Conservation (phyloP, 2,888 invertebrate species). For the Dryocosmus kuriphilus region DNA sequence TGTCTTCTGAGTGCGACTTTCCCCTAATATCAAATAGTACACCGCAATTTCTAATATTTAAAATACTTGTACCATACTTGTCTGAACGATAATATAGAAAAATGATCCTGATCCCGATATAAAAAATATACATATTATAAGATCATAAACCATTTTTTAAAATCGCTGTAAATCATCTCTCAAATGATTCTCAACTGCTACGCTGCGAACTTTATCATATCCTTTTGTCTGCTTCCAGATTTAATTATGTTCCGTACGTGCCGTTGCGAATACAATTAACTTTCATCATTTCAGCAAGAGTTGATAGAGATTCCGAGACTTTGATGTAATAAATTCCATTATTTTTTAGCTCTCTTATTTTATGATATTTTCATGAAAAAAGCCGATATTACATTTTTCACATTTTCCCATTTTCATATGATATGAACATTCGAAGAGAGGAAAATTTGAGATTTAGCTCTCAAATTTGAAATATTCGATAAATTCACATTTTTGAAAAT, state of each 20-base stretch:
- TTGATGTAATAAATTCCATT: constrained; percentile 8
- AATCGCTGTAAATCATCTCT: not conserved
- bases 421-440: too few relatives aligned
- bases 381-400: not conserved
- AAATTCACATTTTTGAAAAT: not conserved
- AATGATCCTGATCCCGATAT: not conserved
- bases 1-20: too few relatives aligned
- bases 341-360: not conserved
- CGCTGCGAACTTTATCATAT: not conserved
- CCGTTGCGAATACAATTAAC: not conserved
- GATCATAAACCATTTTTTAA: not conserved
- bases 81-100: too few relatives aligned
- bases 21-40: too few relatives aligned
- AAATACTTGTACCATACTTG: too few relatives aligned
- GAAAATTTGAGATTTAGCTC: too few relatives aligned
- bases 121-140: not conserved
- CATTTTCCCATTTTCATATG: not conserved
- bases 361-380: not conserved
- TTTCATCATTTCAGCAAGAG: constrained; percentile 5
- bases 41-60: too few relatives aligned
- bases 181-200: not conserved
- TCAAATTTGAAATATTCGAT: too few relatives aligned
- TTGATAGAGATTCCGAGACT: not conserved
- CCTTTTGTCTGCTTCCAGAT: constrained; percentile 24
- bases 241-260: constrained; percentile 5